Conservation (phyloP, 2,888 invertebrate species). For the Drosophila buzzatii region DNA sequence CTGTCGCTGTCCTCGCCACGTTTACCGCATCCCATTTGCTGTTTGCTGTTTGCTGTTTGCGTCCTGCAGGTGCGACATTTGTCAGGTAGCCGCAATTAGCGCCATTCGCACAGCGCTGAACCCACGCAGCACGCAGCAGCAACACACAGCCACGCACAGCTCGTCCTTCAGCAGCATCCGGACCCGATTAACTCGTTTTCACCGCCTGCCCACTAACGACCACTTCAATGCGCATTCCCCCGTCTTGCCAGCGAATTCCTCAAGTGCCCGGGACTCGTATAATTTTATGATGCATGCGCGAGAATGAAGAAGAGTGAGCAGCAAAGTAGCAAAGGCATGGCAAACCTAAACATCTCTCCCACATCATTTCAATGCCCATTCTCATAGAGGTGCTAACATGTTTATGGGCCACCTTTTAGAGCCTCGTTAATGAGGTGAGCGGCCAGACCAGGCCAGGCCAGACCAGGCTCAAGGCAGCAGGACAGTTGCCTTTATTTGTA, state of each 20-base stretch:
- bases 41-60: slow-evolving; percentile 47
- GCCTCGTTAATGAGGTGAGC: slow-evolving; percentile 27
- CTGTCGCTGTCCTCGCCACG: slow-evolving; percentile 38
- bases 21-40: slow-evolving; percentile 53
- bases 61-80: slow-evolving; percentile 74
- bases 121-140: background rate
- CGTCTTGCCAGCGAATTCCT: slow-evolving; percentile 17
- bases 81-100: slow-evolving; percentile 78
- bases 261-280: slow-evolving; percentile 54
- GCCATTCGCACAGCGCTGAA: slow-evolving; percentile 25
- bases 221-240: slow-evolving; percentile 30
- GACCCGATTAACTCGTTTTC: slow-evolving; percentile 64
- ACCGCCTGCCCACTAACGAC: slow-evolving; percentile 36
- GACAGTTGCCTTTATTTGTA: slow-evolving; percentile 5
- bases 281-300: slow-evolving; percentile 65
- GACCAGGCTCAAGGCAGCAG: background rate
- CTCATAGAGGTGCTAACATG: slow-evolving; percentile 44
- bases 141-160: background rate
- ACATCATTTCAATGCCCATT: slow-evolving; percentile 5
- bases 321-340: background rate
- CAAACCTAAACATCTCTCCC: background rate
- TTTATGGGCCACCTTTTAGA: slow-evolving; percentile 43
- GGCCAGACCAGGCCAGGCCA: background rate
- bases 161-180: slow-evolving; percentile 14
- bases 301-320: slow-evolving; percentile 5